Percentiles rank a stretch among this genome's conserved stretches.
Conservation (phyloP, 2,888 invertebrate genomes). For the Anorthoa munda region DNA sequence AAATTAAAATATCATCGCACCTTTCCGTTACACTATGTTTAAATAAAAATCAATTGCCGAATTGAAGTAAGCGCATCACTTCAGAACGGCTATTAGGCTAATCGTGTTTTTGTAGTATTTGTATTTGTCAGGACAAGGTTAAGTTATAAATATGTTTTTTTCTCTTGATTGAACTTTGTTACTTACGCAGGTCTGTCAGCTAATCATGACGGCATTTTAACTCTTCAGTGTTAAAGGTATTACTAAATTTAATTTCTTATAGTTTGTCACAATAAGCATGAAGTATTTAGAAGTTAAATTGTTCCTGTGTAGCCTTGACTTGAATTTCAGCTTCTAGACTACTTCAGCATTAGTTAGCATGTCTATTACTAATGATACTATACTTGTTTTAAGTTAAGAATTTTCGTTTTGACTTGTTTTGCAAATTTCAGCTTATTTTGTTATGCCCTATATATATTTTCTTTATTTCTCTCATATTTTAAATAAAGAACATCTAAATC, state of each 20-base stretch:
- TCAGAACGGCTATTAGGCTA: no score
- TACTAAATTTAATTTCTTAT: not conserved
- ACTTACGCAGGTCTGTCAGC: slow-evolving; percentile 22
- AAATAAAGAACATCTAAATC: not conserved
- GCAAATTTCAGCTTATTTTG: not conserved
- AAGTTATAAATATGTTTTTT: not conserved
- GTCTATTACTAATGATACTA: no score
- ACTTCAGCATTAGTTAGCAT: not conserved
- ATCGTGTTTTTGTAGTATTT: no score
- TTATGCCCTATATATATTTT: not conserved
- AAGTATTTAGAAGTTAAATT: not conserved
- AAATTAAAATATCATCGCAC: no score
- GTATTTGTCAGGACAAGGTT: no score
- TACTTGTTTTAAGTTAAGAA: no score
- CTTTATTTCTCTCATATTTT: no score
- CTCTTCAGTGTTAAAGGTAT: slow-evolving; percentile 3
- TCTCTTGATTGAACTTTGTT: not conserved
- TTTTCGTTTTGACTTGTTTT: not conserved
- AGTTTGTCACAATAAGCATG: not conserved
- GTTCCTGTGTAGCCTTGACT: no score
- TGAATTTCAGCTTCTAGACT: not conserved
- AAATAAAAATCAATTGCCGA: no score
- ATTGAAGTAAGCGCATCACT: no score
- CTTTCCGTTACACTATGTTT: no score
- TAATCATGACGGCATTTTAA: slow-evolving; percentile 10